Base-by-base conservation (phyloP, 2,797 vertebrate genomes). In the Periparus ater region DNA sequence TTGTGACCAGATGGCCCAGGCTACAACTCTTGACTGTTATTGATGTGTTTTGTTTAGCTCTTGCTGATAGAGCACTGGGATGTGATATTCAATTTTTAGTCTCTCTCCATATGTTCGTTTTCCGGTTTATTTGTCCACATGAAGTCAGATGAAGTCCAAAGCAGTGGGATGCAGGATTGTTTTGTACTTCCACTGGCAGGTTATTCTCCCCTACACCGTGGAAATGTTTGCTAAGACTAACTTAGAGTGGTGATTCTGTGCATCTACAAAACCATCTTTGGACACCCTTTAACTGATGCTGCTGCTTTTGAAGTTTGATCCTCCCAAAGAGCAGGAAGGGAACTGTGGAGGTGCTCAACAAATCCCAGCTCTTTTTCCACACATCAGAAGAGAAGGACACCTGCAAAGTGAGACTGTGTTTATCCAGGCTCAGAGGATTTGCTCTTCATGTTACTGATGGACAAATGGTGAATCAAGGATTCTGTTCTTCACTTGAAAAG, bases 31-130 rank as follows among this genome's bases (percentile, higher is more conserved):
- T 81, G 91, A 62, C 42, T n/a, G 50, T 76, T 38, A 79, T 18
- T 70, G 78, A 77, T 91, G 75, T 73, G 87, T 85, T 80, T 87
- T 88, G 60, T 94, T 85, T 75, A 91, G 71, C 82, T 93, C 93
- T 96, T 76, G 89, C 94, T 93, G 93, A 65, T 85, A 13, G 14
- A 95, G 89, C 91, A 36, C 17, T 15, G 75, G 88, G 87, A 85
- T 50, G 29, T 47, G 34, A 26, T 87, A 94, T 78, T 97, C 71
- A 92, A 55, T 95, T 96, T 96, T 87, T 62, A 84, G 85, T 96
- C 96, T 96, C 88, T 65, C 29, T 94, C 97, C 96, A 91, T 97
- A 97, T 96, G 97, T 91, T 97, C 51, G 51, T 96, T 86, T 95
- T 96, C 95, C 0, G 3, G 32, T 96, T 95, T 96, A 89, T 97